Percentiles rank a stretch among this genome's conserved stretches.
phyloP scores from a whole-genome alignment of 2,113 vertebrate species.

The Elaphurus davidianus region DNA sequence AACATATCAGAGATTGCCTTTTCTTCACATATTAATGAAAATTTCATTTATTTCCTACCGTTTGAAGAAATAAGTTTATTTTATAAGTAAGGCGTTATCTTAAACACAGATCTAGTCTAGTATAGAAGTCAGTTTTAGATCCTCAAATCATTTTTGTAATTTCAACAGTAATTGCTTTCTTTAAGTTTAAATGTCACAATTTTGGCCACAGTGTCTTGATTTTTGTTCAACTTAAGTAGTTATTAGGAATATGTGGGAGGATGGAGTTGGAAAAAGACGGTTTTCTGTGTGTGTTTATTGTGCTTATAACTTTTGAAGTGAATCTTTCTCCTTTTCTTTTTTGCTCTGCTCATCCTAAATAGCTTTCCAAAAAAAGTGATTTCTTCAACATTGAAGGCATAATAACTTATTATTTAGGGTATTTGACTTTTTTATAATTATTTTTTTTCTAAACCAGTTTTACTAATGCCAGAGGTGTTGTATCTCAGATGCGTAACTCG shows the following conservation, averaged over 20 bases:
- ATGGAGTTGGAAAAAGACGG: neutral
- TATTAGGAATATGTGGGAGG: neutral
- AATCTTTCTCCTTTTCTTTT: neutral
- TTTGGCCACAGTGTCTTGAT: neutral
- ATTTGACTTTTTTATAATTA: neutral
- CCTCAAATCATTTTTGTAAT: neutral
- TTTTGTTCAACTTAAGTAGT: neutral
- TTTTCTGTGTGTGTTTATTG: neutral
- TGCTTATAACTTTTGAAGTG: neutral
- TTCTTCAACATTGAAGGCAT: neutral
- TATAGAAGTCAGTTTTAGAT: neutral
- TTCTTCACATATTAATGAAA: slow-evolving; percentile 14
- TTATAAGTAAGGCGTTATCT: neutral
- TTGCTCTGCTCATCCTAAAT: neutral
- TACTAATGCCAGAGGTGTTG: neutral
- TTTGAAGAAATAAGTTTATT: slow-evolving; percentile 12
- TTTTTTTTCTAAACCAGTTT: neutral
- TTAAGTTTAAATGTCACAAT: slow-evolving; percentile 23
- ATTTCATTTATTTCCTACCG: neutral
- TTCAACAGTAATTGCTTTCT: slow-evolving; percentile 12
- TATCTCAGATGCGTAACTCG: neutral
- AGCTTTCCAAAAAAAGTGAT: neutral
- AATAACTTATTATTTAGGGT: neutral
- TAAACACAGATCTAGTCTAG: neutral
- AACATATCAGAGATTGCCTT: neutral